Evolutionary conservation across 2,797 vertebrate species (phyloP).

Genomic region (Hylomyscus alleni): DNA sequence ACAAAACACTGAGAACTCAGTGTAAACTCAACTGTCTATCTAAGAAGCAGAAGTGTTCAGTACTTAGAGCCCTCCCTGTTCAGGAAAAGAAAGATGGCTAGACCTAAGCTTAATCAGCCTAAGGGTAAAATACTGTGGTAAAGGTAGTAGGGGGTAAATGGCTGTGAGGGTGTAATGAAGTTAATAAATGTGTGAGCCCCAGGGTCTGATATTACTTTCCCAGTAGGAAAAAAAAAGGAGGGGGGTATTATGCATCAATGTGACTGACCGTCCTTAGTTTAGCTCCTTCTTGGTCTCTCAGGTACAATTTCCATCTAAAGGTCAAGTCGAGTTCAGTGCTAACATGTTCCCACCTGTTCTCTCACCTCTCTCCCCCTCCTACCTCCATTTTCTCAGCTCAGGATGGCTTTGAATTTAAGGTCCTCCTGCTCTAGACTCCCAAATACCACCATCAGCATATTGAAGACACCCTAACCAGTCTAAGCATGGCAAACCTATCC

Average conservation of each 20-base stretch:
- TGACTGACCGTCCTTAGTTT: neutral
- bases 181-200: neutral
- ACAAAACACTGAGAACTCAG: constrained; percentile 48
- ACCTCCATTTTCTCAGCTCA: neutral
- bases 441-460: neutral
- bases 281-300: constrained; percentile 31
- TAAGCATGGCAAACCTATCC: neutral
- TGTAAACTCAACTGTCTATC: neutral
- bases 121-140: neutral
- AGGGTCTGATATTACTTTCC: neutral
- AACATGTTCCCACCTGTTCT: neutral
- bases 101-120: neutral
- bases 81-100: neutral
- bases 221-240: neutral
- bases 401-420: neutral
- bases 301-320: constrained; percentile 37
- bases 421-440: neutral
- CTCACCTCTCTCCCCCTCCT: neutral
- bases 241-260: neutral
- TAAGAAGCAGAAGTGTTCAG: neutral
- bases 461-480: neutral
- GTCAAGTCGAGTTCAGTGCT: neutral
- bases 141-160: neutral
- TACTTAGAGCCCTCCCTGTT: neutral
- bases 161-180: constrained; percentile 1